A percentile compares a stretch with the other conserved stretches of the same genome.
These are phyloP conservation scores for Mantis religiosa DNA, from an alignment of 2,888 invertebrate genomes.

Conservation along the genomic window DNA sequence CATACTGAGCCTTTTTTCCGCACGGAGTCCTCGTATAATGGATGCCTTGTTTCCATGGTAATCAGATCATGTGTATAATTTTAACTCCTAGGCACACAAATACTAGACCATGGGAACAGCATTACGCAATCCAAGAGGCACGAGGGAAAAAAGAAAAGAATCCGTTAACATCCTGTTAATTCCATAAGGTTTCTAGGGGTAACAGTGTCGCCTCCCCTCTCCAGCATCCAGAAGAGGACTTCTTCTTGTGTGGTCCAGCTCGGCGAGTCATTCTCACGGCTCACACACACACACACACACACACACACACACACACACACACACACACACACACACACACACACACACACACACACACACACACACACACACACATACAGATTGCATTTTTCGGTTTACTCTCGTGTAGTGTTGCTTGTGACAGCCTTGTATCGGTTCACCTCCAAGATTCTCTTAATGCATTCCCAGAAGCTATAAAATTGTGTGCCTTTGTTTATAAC, in stretches of 20 bases:
- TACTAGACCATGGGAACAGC: neutral
- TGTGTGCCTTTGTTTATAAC: neutral
- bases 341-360: neutral
- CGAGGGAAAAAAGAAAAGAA: neutral
- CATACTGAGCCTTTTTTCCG: too few relatives aligned
- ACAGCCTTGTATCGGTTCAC: neutral
- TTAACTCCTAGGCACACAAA: neutral
- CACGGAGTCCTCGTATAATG: neutral
- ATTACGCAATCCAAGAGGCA: neutral
- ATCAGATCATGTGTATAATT: neutral
- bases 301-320: too few relatives aligned
- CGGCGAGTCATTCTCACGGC: constrained; percentile 8
- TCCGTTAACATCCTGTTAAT: neutral
- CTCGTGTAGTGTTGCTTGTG: neutral
- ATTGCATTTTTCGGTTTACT: neutral
- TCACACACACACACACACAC: neutral
- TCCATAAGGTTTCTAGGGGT: neutral
- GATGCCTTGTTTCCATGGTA: neutral
- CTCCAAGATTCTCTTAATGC: neutral
- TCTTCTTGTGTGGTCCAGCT: constrained; percentile 7
- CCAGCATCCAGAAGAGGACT: neutral
- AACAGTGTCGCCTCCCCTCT: neutral
- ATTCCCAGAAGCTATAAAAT: neutral
- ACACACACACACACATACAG: too few relatives aligned
- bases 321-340: too few relatives aligned